phyloP scores from a whole-genome alignment of 1,140 invertebrate genomes.

The Probaryconus sp. region DNA sequence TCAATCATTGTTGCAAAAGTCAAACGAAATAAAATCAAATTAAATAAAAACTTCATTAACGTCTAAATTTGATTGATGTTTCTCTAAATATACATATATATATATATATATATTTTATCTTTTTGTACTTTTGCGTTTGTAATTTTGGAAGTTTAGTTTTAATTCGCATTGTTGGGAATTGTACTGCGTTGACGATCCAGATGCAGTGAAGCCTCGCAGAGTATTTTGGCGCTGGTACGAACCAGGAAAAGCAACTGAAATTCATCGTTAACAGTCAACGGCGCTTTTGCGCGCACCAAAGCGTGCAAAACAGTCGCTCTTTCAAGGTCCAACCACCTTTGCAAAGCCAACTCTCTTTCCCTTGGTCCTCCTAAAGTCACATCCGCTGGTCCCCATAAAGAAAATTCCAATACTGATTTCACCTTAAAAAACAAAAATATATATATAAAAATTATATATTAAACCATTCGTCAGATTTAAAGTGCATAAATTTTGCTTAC shows the following conservation, averaged over 20 bases:
- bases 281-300: conserved; percentile 84
- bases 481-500: conserved; percentile 67
- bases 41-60: no score
- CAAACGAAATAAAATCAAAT: neutral
- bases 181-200: conserved; percentile 77
- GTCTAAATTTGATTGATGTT: no score
- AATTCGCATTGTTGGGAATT: conserved; percentile 26
- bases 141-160: no score
- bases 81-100: no score
- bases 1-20: no score
- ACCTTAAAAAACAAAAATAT: conserved; percentile 69
- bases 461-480: no score
- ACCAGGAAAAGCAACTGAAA: conserved; percentile 90
- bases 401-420: conserved; percentile 89
- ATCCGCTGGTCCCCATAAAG: conserved; percentile 90
- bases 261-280: conserved; percentile 87
- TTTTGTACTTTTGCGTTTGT: neutral
- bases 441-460: neutral
- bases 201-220: conserved; percentile 86
- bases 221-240: conserved; percentile 86
- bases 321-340: conserved; percentile 90
- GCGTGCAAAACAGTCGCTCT: conserved; percentile 88
- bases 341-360: conserved; percentile 84
- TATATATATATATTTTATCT: no score
- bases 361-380: conserved; percentile 82